phyloP scores from a whole-genome alignment of 2,113 vertebrate genomes.

The Scartelaos histophorus region DNA sequence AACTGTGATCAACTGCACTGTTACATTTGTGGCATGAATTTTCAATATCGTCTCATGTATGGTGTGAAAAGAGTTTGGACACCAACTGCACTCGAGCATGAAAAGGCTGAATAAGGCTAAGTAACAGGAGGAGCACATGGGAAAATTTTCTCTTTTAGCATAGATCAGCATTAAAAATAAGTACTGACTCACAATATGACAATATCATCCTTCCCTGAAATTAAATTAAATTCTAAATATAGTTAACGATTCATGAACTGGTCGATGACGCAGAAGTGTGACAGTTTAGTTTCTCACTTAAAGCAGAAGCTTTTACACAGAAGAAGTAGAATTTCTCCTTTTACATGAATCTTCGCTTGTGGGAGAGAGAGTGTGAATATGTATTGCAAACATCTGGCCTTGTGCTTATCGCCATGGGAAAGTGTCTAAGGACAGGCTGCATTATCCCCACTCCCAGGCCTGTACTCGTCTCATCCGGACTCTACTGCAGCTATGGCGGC shows the following conservation, averaged over 20 bases:
- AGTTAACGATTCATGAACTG: neutral
- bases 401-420: slow-evolving; percentile 65
- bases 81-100: too few species aligned
- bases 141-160: too few species aligned
- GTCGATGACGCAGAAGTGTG: neutral
- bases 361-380: slow-evolving; percentile 24
- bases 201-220: neutral
- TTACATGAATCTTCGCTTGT: neutral
- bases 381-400: slow-evolving; percentile 59
- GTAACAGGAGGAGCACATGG: too few species aligned
- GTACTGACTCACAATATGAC: neutral
- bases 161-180: too few species aligned
- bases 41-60: too few species aligned
- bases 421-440: slow-evolving; percentile 44
- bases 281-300: neutral
- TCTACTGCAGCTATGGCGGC: slow-evolving; percentile 17
- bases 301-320: neutral
- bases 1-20: too few species aligned
- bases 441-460: slow-evolving; percentile 38
- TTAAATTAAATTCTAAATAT: neutral
- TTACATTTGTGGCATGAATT: too few species aligned
- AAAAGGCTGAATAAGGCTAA: too few species aligned
- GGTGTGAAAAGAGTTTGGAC: too few species aligned
- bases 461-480: slow-evolving; percentile 19
- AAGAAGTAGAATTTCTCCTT: slow-evolving; percentile 7